Conservation (phyloP, 2,113 vertebrate species). For the Bungarus multicinctus region DNA sequence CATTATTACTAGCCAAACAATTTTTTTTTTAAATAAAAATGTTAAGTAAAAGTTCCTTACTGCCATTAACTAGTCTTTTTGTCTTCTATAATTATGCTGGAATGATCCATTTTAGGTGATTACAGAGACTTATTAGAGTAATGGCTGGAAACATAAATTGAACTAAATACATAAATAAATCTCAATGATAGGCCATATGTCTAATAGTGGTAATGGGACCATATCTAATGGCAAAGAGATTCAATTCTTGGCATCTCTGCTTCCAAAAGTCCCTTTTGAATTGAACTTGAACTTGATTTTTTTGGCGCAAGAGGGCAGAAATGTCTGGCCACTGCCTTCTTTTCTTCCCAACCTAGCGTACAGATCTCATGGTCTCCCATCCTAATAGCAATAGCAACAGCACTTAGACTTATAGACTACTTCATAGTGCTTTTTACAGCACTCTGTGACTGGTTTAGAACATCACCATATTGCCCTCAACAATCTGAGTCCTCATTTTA, state of each 20-base stretch:
- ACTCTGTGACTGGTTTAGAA: too few relatives aligned
- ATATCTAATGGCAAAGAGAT: background rate
- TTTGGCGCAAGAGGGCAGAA: background rate
- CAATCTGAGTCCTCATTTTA: too few relatives aligned
- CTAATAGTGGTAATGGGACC: background rate
- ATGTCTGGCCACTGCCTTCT: background rate
- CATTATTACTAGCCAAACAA: background rate
- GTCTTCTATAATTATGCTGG: background rate
- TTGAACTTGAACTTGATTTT: background rate
- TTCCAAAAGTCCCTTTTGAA: background rate
- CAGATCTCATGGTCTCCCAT: background rate
- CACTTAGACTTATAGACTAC: too few relatives aligned
- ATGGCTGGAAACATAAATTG: background rate
- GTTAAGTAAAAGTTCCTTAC: background rate
- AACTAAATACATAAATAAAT: background rate
- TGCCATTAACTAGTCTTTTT: background rate
- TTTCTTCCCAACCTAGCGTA: background rate
- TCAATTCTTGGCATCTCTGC: background rate
- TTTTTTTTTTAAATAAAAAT: background rate
- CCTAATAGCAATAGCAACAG: background rate
- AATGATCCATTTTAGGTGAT: background rate
- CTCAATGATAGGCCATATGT: background rate
- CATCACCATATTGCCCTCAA: too few relatives aligned
- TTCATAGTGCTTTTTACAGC: too few relatives aligned
- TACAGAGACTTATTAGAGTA: background rate